These are phyloP conservation scores for Benthosema pterotum DNA, from an alignment of 2,797 vertebrate species.

Conservation along the genomic window DNA sequence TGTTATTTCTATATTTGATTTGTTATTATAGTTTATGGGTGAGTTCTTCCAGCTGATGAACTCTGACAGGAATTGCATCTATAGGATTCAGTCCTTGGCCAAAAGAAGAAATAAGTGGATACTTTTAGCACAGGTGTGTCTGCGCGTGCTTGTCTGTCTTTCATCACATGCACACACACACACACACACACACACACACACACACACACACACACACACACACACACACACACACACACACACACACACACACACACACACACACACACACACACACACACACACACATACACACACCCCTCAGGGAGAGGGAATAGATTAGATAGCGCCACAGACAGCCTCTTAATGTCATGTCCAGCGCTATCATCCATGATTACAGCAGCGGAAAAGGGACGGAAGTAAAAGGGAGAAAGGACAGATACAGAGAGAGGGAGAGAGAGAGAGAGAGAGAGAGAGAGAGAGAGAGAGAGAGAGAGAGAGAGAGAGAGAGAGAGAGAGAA, in stretches of 20 bases:
- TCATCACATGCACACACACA: background rate
- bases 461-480: conserved; percentile 16
- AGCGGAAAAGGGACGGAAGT: conserved; percentile 16
- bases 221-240: background rate
- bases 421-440: background rate
- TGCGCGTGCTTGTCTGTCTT: too few relatives aligned
- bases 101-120: conserved; percentile 3
- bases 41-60: conserved; percentile 12
- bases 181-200: conserved; percentile 4
- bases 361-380: conserved; percentile 25
- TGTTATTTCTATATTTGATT: conserved; percentile 27
- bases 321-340: conserved; percentile 26
- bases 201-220: background rate
- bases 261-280: conserved; percentile 4
- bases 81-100: conserved; percentile 6
- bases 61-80: conserved; percentile 3
- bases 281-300: background rate
- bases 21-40: conserved; percentile 7
- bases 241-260: background rate
- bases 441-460: conserved; percentile 20
- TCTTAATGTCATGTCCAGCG: background rate
- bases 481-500: conserved; percentile 20
- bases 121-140: conserved; percentile 32
- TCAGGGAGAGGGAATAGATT: conserved; percentile 25
- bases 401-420: conserved; percentile 9